Base-by-base conservation (phyloP, 1,140 invertebrate species). In the Rhynchophorus ferrugineus region DNA sequence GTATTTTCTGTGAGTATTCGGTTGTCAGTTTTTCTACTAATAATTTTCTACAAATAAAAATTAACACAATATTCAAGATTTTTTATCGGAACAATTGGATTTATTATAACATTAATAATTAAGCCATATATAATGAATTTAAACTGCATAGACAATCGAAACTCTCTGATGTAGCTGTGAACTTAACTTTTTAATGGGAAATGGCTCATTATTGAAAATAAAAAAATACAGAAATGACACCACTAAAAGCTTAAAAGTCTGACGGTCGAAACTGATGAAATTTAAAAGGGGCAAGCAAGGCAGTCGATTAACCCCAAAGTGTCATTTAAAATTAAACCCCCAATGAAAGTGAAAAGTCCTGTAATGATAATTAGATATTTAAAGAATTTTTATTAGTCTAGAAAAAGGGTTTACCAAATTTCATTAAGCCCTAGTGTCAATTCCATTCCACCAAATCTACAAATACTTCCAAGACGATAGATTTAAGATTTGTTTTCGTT, bases 331-430 rank as follows among this genome's bases (percentile, higher is more conserved):
- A 54, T 54, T 54, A 54, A 54, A 54, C 44, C 45, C 52, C 52
- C 43, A 51, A 56, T 50, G 54, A 56, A 56, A 56, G 54, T 56
- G 54, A 50, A 56, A 56, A 56, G 47, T 56, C 54, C 54, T 56
- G 54, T 56, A 50, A 56, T 50, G 54, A 56, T 56, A 50, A 56
- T 56, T 56, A 49, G 47, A 56, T 56, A 56, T 56, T 56, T 56
- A 50, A 56, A 56, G 54, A 56, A 56, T 45, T 56, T 56, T 54
- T 54, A 54, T 54, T 54, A 54, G 52, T 48, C 52, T 49, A 48
- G 52, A 54, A 54, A 54, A 49, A 37, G 52, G 51, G 51, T 53
- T 47, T 53, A 33, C 39, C 37, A 44, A 33, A 38, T 46, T 53
- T 53, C 43, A 53, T 53, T 53, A 47, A 47, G 37, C 29, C 21